Evolutionary conservation across 2,888 invertebrate species (phyloP), one percentile per base, ranked within the genome.

Genomic region (Leucoma salicis): DNA sequence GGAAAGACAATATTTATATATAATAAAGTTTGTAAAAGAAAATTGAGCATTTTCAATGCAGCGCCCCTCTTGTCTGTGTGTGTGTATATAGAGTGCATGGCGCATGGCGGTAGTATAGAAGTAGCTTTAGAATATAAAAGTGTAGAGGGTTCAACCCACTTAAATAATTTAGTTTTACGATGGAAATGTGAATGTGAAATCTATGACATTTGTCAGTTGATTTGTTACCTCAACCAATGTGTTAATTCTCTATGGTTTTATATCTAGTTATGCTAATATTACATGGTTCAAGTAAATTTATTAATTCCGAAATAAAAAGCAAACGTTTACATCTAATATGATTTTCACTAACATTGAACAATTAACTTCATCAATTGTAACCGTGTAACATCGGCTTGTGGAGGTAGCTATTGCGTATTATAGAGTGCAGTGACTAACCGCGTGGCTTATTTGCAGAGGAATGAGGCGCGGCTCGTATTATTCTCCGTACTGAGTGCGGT

Each of bases 381-480:
- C n/a, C n/a, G n/a, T n/a, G n/a, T n/a, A n/a, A n/a, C n/a, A n/a
- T n/a, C n/a, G n/a, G n/a, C n/a, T n/a, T n/a, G n/a, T 2, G n/a
- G 28, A 11, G 14, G 53, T 57, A 59, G 60, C 45, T 35, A 42
- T 54, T 10, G 27, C 11, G n/a, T 11, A 4, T 50, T 27, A n/a
- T 27, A 11, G 27, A n/a, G 2, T n/a, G 49, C 34, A 39, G 62
- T 51, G 44, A 66, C 59, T 77, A 78, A 82, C 71, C 63, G 67
- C 65, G 70, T 77, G 76, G 65, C 84, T 86, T 90, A 85, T 90
- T 91, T 88, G 81, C 91, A 94, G 94, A 92, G 92, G 91, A 77
- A 92, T 87, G 88, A 92, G 93, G 83, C 92, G 94, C 78, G 93
- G 93, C 78, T 80, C 79, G 69, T 94, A 92, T 90, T 94, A 92